Percentiles rank a stretch among this genome's conserved stretches.
phyloP scores from a whole-genome alignment of 1,140 invertebrate genomes.

The Parapsyche elsis region DNA sequence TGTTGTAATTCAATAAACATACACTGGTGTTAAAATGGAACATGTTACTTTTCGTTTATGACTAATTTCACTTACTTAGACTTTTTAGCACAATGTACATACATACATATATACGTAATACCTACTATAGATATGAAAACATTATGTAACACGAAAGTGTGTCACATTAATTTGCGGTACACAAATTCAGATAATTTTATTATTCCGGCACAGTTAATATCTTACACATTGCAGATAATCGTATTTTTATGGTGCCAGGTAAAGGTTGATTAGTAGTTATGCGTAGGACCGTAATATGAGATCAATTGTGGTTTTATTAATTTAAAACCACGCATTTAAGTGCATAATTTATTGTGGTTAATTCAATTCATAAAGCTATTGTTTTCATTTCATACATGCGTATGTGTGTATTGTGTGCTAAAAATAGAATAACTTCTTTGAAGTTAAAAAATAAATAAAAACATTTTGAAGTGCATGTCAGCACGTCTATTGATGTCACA shows the following conservation, averaged over 20 bases:
- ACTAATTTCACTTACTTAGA: neutral
- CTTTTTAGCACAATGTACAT: neutral
- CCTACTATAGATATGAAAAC: no score
- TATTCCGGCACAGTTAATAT: no score
- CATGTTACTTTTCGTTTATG: neutral
- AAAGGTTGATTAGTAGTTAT: neutral
- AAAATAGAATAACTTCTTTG: neutral
- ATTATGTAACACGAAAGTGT: neutral
- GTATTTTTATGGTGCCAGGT: neutral
- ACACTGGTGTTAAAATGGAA: neutral
- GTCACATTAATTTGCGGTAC: neutral
- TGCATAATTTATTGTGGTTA: neutral
- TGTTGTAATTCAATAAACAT: slow-evolving; percentile 7
- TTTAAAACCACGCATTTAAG: neutral
- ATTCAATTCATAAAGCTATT: neutral
- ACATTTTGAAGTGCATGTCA: neutral
- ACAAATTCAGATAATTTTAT: neutral
- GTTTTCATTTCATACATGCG: neutral
- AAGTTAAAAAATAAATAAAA: neutral
- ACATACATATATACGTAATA: no score
- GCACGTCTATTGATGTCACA: neutral
- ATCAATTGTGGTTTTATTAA: neutral
- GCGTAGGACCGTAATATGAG: neutral
- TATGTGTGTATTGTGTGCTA: neutral
- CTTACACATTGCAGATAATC: neutral